Percentiles rank a stretch among this genome's conserved stretches.
Evolutionary conservation across 2,888 invertebrate genomes (phyloP).

Genomic region (Pachymerium ferrugineum): DNA sequence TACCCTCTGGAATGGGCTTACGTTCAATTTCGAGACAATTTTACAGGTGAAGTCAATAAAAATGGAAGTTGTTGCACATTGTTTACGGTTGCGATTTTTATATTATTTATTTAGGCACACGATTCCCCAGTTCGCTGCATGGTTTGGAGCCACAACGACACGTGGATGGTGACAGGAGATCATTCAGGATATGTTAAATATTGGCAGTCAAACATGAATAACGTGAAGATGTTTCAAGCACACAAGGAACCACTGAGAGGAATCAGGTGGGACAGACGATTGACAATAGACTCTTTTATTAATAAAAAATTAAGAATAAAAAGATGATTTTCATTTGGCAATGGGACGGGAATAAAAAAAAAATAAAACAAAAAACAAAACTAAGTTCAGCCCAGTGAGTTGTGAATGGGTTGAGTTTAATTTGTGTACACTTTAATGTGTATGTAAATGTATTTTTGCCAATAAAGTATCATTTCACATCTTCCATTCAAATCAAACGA

Average conservation of each 20-base stretch:
- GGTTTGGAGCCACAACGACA: slow-evolving; percentile 99
- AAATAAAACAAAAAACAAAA: no score
- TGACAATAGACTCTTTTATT: slow-evolving; percentile 13
- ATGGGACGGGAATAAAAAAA: background rate
- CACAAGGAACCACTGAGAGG: slow-evolving; percentile 99
- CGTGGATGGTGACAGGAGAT: slow-evolving; percentile 99
- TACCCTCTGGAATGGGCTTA: slow-evolving; percentile 98
- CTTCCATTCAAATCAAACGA: background rate
- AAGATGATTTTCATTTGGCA: background rate
- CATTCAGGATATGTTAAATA: slow-evolving; percentile 98
- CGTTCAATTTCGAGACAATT: slow-evolving; percentile 99
- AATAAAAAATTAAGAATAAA: background rate
- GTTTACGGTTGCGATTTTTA: slow-evolving; percentile 28
- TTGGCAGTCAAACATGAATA: slow-evolving; percentile 99
- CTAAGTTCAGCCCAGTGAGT: background rate
- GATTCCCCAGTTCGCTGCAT: slow-evolving; percentile 98
- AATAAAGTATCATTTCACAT: background rate
- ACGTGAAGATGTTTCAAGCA: slow-evolving; percentile 99
- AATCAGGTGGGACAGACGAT: slow-evolving; percentile 65
- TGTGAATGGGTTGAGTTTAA: background rate
- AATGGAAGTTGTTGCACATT: slow-evolving; percentile 38
- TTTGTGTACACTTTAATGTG: slow-evolving; percentile 9
- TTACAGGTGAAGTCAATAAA: slow-evolving; percentile 66
- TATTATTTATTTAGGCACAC: slow-evolving; percentile 68
- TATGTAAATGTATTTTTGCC: slow-evolving; percentile 8